Evolutionary conservation across 30 jellyfish, hydroid and myxozoan genomes (phyloP).

Genomic region (Haliclystus octoradiatus): DNA sequence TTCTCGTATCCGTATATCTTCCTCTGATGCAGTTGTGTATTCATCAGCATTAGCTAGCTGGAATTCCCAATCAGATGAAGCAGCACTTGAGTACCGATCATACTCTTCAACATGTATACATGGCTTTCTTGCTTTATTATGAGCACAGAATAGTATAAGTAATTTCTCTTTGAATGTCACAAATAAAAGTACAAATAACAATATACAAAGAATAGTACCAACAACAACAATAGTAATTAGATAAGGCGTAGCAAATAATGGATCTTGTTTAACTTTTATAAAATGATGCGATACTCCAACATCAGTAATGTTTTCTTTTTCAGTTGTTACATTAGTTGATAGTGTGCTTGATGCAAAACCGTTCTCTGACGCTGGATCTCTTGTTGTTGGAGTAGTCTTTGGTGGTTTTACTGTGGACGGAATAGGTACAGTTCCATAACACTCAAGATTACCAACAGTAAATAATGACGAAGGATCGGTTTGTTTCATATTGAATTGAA

Average conservation of each 20-base stretch:
- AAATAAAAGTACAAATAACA: conserved; percentile 63
- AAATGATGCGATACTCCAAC: not conserved
- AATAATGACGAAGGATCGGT: conserved; percentile 54
- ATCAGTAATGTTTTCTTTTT: not conserved
- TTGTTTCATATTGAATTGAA: conserved; percentile 57
- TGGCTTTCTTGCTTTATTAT: conserved; percentile 63
- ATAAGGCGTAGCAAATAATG: conserved; percentile 82
- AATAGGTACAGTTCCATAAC: conserved; percentile 71
- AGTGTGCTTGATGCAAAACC: not conserved
- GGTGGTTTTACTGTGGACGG: conserved; percentile 73
- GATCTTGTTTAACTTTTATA: conserved; percentile 36
- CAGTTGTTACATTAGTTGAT: not conserved
- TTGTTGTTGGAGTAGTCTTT: conserved; percentile 5
- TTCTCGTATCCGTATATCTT: conserved; percentile 81
- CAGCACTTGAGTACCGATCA: conserved; percentile 87
- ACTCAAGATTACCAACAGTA: conserved; percentile 76
- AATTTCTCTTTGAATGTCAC: conserved; percentile 66
- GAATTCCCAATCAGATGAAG: conserved; percentile 96
- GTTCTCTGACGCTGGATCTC: conserved; percentile 9
- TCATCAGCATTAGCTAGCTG: conserved; percentile 91
- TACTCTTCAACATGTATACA: conserved; percentile 91
- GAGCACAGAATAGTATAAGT: conserved; percentile 40
- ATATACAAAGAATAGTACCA: conserved; percentile 76
- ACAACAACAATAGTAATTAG: conserved; percentile 72
- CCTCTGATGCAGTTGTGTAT: conserved; percentile 87